phyloP scores from a whole-genome alignment of 2,113 vertebrate genomes.

The Piaya cayana region DNA sequence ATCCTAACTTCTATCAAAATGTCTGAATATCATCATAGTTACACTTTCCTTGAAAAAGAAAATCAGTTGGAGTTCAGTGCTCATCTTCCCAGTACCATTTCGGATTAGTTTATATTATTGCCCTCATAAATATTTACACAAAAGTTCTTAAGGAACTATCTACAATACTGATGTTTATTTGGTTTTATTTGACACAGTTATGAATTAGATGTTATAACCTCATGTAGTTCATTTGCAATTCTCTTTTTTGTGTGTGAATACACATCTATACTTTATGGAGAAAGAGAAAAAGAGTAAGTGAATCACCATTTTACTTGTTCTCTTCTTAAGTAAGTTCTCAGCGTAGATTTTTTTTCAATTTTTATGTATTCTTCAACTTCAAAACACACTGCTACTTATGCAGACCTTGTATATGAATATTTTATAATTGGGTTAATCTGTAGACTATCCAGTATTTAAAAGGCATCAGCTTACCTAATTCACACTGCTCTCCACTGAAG shows the following conservation, averaged over 20 bases:
- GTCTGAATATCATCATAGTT: not conserved
- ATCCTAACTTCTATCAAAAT: not conserved
- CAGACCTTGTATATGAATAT: not conserved
- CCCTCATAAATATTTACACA: not conserved
- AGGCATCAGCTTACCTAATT: conserved; percentile 83
- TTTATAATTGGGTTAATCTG: not conserved
- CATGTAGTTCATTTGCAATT: not conserved
- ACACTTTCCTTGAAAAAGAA: not conserved
- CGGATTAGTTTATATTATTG: not conserved
- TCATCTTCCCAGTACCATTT: not conserved
- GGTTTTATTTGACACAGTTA: not conserved
- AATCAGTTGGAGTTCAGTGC: not conserved
- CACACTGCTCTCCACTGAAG: conserved; percentile 88
- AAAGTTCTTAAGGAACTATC: not conserved
- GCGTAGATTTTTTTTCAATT: not conserved
- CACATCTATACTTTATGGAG: not conserved
- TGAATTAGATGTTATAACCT: not conserved
- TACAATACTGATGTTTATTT: not conserved
- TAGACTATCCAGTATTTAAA: not conserved
- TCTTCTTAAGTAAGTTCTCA: not conserved
- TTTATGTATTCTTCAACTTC: not conserved
- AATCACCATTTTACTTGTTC: not conserved
- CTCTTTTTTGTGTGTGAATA: not conserved
- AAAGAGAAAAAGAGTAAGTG: not conserved
- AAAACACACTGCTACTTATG: not conserved